Evolutionary conservation across 2,113 vertebrate species (phyloP).

Genomic region (Nestor notabilis): DNA sequence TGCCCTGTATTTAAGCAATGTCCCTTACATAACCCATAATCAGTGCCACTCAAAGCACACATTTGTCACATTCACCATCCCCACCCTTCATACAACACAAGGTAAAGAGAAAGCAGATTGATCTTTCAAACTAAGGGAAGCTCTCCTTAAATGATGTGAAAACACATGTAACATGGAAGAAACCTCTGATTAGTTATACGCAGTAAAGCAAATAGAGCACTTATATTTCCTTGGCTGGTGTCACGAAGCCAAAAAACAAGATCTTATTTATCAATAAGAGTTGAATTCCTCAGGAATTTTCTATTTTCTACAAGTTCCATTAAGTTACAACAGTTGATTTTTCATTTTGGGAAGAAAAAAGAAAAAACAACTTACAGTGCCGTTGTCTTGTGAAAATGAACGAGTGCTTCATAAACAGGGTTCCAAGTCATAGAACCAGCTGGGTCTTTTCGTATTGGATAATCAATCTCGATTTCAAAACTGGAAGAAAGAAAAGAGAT

Average conservation of each 20-base stretch:
- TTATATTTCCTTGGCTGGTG: background rate
- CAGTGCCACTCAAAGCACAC: background rate
- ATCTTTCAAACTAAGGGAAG: background rate
- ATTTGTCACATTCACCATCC: background rate
- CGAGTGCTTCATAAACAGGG: background rate
- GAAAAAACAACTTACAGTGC: conserved; percentile 26
- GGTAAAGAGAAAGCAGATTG: background rate
- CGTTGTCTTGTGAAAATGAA: background rate
- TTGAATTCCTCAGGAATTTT: background rate
- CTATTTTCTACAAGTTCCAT: background rate
- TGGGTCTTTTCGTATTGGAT: background rate
- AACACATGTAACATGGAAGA: background rate
- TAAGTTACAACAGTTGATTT: background rate
- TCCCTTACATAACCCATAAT: background rate
- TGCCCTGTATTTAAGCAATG: background rate
- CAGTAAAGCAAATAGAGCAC: background rate
- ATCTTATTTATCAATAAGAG: background rate
- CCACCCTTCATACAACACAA: background rate
- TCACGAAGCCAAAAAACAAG: background rate
- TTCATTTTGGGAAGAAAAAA: background rate
- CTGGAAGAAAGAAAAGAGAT: conserved; percentile 36
- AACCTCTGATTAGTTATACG: background rate
- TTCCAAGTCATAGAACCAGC: conserved; percentile 46
- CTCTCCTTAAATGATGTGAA: background rate
- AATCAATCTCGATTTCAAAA: conserved; percentile 54